Evolutionary conservation across 1,140 invertebrate genomes (phyloP).

Genomic region (Tetramorium simillimum): DNA sequence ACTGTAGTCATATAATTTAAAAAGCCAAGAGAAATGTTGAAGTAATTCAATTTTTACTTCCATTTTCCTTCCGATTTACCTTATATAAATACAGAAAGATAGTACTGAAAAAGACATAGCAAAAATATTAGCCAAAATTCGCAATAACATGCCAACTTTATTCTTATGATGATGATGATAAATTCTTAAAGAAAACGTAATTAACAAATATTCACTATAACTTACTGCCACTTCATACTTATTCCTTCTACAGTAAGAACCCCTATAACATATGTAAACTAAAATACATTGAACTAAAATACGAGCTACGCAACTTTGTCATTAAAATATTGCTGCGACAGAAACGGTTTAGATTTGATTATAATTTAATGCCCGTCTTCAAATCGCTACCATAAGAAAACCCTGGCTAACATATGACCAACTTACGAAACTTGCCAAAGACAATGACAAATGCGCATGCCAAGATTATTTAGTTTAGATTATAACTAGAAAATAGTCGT

Average conservation of each 20-base stretch:
- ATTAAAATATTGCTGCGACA: slow-evolving; percentile 9
- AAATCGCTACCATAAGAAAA: neutral
- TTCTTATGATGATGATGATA: neutral
- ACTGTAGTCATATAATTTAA: neutral
- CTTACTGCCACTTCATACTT: neutral
- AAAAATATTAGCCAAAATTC: neutral
- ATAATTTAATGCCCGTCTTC: slow-evolving; percentile 2
- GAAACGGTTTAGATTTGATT: slow-evolving; percentile 7
- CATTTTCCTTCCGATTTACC: neutral
- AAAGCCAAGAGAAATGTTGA: neutral
- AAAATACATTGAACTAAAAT: neutral
- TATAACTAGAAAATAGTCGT: neutral
- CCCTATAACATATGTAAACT: neutral
- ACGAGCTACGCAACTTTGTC: neutral
- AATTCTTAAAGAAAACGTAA: neutral
- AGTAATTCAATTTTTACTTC: neutral
- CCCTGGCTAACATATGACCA: neutral
- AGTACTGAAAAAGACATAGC: too few relatives aligned
- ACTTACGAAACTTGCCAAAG: neutral
- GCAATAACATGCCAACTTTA: neutral
- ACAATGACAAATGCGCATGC: neutral
- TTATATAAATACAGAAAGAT: neutral
- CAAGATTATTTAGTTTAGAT: neutral
- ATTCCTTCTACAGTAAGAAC: neutral
- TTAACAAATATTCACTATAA: neutral